Percentiles rank a stretch among this genome's conserved stretches.
Conservation (phyloP, 2,888 invertebrate species). For the Onchidella celtica region DNA sequence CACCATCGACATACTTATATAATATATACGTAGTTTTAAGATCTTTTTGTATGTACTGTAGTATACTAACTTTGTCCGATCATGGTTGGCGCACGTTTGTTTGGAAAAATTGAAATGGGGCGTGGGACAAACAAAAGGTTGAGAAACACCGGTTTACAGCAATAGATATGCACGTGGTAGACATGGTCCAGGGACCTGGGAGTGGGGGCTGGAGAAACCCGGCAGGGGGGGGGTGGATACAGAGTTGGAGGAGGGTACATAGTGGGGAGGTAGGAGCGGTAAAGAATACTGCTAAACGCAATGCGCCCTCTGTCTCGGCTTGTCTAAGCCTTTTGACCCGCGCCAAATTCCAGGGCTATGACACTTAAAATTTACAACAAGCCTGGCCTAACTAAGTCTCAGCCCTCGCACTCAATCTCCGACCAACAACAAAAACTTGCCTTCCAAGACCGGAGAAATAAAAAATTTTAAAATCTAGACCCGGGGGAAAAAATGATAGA, state of each 20-base stretch:
- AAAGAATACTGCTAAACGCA: not conserved
- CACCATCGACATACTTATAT: too few species aligned
- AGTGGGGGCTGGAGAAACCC: too few species aligned
- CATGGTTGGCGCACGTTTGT: too few species aligned
- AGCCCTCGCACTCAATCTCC: not conserved
- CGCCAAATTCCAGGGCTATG: not conserved
- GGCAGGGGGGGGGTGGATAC: not conserved
- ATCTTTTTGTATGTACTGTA: too few species aligned
- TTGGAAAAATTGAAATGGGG: too few species aligned
- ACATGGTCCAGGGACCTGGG: too few species aligned
- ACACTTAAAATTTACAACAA: slow-evolving; percentile 15
- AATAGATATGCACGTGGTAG: too few species aligned
- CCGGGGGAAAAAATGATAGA: slow-evolving; percentile 4
- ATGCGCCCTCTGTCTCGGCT: not conserved
- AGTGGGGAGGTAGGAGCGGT: not conserved
- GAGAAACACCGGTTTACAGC: too few species aligned
- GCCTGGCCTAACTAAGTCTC: not conserved
- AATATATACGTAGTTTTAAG: too few species aligned
- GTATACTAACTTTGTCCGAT: too few species aligned
- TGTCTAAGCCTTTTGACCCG: not conserved
- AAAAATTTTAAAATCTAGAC: not conserved
- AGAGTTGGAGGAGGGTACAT: not conserved
- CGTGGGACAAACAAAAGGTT: too few species aligned
- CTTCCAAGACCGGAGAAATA: not conserved
- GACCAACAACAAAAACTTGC: not conserved